Percentiles rank a stretch among this genome's conserved stretches.
Evolutionary conservation across 2,797 vertebrate genomes (phyloP).

Genomic region (Urocyon cinereoargenteus): DNA sequence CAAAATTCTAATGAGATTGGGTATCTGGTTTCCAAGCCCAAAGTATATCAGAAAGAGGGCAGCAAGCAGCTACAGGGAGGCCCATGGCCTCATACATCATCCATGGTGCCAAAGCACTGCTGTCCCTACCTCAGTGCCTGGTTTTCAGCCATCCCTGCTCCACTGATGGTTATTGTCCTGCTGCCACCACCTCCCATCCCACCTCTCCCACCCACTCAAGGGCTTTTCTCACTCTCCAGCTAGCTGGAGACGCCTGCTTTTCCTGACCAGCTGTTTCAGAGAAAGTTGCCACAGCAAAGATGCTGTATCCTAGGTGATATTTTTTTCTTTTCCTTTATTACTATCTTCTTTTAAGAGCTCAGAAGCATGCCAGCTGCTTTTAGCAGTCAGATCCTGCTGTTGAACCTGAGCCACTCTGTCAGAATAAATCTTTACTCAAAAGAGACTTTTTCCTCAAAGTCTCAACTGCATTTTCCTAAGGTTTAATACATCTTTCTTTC

Average conservation of each 20-base stretch:
- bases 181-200: fast-evolving
- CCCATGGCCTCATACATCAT: not conserved
- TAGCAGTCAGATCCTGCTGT: not conserved
- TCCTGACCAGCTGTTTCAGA: not conserved
- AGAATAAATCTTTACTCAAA: not conserved
- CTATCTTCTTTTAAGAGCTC: not conserved
- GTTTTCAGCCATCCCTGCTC: not conserved
- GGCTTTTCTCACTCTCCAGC: not conserved
- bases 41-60: not conserved
- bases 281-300: not conserved
- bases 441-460: not conserved
- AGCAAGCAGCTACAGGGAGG: not conserved
- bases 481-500: not conserved
- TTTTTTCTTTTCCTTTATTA: not conserved
- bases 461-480: not conserved
- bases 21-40: not conserved
- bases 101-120: not conserved
- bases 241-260: not conserved
- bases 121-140: not conserved
- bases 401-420: not conserved
- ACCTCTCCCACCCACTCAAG: not conserved
- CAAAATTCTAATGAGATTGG: not conserved
- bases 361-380: not conserved
- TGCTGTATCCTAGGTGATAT: not conserved
- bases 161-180: not conserved